A percentile compares a stretch with the other conserved stretches of the same genome.
Conservation (phyloP, 2,113 vertebrate genomes). For the Amphiprion ocellaris region DNA sequence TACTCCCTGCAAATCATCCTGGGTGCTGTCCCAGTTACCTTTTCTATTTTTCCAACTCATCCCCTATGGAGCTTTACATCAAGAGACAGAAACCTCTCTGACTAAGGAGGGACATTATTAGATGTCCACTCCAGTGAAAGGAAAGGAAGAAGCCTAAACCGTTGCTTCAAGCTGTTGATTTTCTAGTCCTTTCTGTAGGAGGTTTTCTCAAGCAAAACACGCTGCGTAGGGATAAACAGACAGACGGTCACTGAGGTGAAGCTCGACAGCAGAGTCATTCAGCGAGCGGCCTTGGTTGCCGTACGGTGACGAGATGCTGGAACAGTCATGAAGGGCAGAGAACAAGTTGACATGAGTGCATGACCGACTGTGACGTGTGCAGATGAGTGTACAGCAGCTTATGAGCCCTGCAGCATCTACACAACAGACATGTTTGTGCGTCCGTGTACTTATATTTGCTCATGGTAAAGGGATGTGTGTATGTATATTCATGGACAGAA, state of each 20-base stretch:
- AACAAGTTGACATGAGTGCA: conserved; percentile 44
- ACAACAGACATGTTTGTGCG: conserved; percentile 19
- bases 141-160: background rate
- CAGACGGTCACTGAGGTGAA: background rate
- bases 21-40: conserved; percentile 24
- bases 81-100: background rate
- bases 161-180: conserved; percentile 1
- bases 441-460: background rate
- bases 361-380: conserved; percentile 25
- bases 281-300: conserved; percentile 34
- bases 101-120: conserved; percentile 2
- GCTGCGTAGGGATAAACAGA: background rate
- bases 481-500: no score
- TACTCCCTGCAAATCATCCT: conserved; percentile 14
- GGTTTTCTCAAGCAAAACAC: background rate
- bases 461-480: background rate
- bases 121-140: conserved; percentile 6
- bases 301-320: conserved; percentile 13
- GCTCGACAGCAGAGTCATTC: conserved; percentile 7
- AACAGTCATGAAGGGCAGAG: conserved; percentile 27
- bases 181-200: background rate
- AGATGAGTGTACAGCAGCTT: conserved; percentile 37
- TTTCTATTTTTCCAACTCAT: conserved; percentile 27
- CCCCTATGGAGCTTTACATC: conserved; percentile 27
- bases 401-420: conserved; percentile 17